Base-by-base conservation (phyloP, 1,140 invertebrate genomes). In the Samia ricini region DNA sequence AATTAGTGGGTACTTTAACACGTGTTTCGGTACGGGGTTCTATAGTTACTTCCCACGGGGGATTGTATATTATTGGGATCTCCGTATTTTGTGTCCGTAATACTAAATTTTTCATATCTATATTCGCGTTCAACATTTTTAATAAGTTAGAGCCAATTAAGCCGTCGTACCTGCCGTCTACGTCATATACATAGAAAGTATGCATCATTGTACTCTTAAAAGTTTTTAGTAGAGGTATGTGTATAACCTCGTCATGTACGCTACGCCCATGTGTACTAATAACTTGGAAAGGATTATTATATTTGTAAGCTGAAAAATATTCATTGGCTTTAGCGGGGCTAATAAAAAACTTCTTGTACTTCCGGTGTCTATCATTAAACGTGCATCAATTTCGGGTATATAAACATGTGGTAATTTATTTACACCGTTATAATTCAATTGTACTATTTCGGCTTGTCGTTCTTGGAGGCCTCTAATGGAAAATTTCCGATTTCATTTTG, bases 61-160 rank as follows among this genome's bases (percentile, higher is more conserved):
- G 48, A 24, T 63, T 42, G 33, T 65, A 60, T 54, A 61, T 29
- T n/a, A 61, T 66, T 49, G 55, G 59, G 18, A 66, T 69, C 36
- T 21, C 4, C 12, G 66, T 65, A 55, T 56, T 59, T 55, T 55
- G 58, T 0, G 61, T 69, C 12, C 21, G 20, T 24, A 73, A 51
- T 22, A 57, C 24, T 59, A 56, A 6, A 49, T 63, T 64, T 48
- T 68, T 62, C 57, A 72, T 64, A 55, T 77, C 66, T 5, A 72
- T 64, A 2, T 56, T 65, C 12, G 69, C 66, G 0, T 68, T 49
- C 50, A 74, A 49, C 54, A 69, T 29, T 42, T 60, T 70, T 50
- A 76, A 64, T 36, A 77, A 49, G 50, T 74, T 61, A 15, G 22
- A 62, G 10, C 70, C 75, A 33, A 77, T 66, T 20, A 77, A 51